Evolutionary conservation across 2,888 invertebrate genomes (phyloP).

Genomic region (Stegophylla sp.): DNA sequence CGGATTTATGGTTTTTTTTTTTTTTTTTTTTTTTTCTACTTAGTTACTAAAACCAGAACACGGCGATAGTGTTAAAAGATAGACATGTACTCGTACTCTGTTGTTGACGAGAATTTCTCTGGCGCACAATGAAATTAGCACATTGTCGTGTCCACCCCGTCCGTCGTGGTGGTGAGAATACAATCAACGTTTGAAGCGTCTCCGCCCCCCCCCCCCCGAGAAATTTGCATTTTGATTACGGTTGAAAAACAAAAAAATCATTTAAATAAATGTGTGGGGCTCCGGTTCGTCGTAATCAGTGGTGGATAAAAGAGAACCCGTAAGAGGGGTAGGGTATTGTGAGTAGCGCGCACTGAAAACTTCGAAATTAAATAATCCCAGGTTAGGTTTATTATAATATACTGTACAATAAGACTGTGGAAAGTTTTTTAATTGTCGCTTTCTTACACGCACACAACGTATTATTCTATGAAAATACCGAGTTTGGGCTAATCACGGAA

Average conservation of each 20-base stretch:
- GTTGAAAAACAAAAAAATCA: slow-evolving; percentile 51
- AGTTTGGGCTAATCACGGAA: slow-evolving; percentile 16
- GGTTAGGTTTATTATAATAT: background rate
- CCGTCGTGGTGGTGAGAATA: slow-evolving; percentile 12
- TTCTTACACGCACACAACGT: background rate
- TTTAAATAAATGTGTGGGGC: slow-evolving; percentile 38
- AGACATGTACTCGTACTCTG: background rate
- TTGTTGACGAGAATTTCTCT: slow-evolving; percentile 30
- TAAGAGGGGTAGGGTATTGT: background rate
- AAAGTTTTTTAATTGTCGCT: slow-evolving; percentile 47
- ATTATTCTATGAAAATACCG: slow-evolving; percentile 13
- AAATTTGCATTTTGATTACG: slow-evolving; percentile 57
- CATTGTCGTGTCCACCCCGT: background rate
- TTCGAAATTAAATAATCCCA: slow-evolving; percentile 24
- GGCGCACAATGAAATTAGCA: slow-evolving; percentile 31
- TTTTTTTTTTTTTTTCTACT: no score
- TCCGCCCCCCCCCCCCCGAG: no score
- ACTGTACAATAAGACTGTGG: background rate
- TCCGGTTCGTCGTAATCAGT: slow-evolving; percentile 35
- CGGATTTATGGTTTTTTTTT: slow-evolving; percentile 33
- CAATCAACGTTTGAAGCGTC: slow-evolving; percentile 29
- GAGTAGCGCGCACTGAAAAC: background rate
- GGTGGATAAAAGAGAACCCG: slow-evolving; percentile 14
- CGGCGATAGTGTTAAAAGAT: slow-evolving; percentile 24
- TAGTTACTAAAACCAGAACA: background rate